These are phyloP conservation scores for Atrina japonica DNA, from an alignment of 2,888 invertebrate species.

Conservation along the genomic window DNA sequence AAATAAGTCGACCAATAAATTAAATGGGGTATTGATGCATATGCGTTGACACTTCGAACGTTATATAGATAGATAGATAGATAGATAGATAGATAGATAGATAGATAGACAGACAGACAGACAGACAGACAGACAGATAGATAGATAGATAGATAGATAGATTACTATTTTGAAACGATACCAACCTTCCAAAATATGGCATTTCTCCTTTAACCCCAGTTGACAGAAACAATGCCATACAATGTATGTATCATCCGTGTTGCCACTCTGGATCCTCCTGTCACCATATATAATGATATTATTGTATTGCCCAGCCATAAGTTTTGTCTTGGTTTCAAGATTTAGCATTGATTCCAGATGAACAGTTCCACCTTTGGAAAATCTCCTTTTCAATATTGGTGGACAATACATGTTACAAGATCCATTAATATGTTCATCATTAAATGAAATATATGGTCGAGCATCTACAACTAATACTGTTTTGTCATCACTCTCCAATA, in stretches of 20 bases:
- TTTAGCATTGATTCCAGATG: slow-evolving; percentile 52
- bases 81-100: background rate
- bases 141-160: background rate
- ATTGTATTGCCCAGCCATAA: slow-evolving; percentile 55
- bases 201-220: slow-evolving; percentile 48
- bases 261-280: slow-evolving; percentile 43
- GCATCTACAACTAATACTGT: slow-evolving; percentile 59
- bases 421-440: slow-evolving; percentile 64
- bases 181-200: slow-evolving; percentile 53
- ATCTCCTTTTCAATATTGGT: slow-evolving; percentile 69
- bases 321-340: slow-evolving; percentile 47
- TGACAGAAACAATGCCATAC: slow-evolving; percentile 59
- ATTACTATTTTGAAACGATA: background rate
- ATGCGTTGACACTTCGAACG: too few species aligned
- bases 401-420: slow-evolving; percentile 74
- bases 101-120: background rate
- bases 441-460: slow-evolving; percentile 71
- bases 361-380: slow-evolving; percentile 47
- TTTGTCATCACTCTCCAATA: too few species aligned
- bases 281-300: slow-evolving; percentile 64
- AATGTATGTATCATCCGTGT: slow-evolving; percentile 56
- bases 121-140: background rate
- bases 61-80: background rate
- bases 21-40: background rate
- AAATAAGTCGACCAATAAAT: background rate